Percentiles rank a stretch among this genome's conserved stretches.
These are phyloP conservation scores for Rhinopithecus roxellana DNA, from an alignment of 2,113 vertebrate species.

Conservation along the genomic window DNA sequence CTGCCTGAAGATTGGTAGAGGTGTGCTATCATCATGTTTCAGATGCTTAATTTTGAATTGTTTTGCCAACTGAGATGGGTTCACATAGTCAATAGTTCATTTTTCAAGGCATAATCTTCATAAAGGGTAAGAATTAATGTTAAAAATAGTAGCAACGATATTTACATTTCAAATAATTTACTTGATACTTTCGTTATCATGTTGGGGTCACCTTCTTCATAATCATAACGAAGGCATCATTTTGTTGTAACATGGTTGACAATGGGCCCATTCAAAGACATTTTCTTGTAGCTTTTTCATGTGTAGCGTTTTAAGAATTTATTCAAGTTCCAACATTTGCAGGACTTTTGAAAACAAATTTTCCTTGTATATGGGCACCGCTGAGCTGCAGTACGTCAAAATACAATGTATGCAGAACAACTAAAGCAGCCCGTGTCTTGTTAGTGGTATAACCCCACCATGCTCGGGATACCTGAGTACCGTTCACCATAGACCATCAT, in stretches of 20 bases:
- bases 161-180: background rate
- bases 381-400: background rate
- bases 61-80: too few species aligned
- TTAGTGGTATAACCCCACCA: background rate
- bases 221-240: background rate
- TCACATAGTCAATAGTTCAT: background rate
- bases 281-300: background rate
- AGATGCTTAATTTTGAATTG: background rate
- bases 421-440: too few species aligned
- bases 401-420: accelerated
- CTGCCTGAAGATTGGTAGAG: background rate
- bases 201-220: background rate
- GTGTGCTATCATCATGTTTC: accelerated
- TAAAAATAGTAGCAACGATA: background rate
- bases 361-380: accelerated
- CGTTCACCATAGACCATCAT: too few species aligned
- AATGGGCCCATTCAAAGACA: background rate
- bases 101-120: background rate
- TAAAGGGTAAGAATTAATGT: background rate
- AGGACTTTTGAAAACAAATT: background rate
- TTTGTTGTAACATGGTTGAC: background rate
- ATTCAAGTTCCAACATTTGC: background rate
- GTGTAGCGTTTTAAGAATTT: background rate
- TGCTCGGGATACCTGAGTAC: accelerated
- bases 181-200: background rate